Percentiles rank a stretch among this genome's conserved stretches.
These are phyloP conservation scores for Folsomia candida DNA, from an alignment of 2,888 invertebrate genomes.

Conservation along the genomic window DNA sequence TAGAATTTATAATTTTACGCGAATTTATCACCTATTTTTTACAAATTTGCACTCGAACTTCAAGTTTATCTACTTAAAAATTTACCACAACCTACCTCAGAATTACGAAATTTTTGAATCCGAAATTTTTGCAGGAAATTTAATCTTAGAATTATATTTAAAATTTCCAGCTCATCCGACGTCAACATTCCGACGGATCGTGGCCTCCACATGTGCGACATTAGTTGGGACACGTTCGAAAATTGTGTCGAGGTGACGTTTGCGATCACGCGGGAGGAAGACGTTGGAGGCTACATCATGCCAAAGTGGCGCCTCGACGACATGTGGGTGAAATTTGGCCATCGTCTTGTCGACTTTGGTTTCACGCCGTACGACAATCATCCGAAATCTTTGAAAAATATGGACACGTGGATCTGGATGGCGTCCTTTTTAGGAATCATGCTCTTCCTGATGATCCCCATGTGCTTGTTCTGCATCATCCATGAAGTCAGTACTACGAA, in stretches of 20 bases:
- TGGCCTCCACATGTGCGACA: constrained; percentile 35
- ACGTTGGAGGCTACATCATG: constrained; percentile 21
- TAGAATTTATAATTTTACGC: too few species aligned
- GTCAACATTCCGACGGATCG: constrained; percentile 29
- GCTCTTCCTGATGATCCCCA: constrained; percentile 14
- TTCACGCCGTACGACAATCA: constrained; percentile 33
- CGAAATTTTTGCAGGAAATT: too few species aligned
- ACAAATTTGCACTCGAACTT: too few species aligned
- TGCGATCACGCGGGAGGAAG: constrained; percentile 16
- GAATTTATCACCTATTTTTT: too few species aligned
- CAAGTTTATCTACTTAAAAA: too few species aligned
- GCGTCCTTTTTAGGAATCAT: constrained; percentile 29
- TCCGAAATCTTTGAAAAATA: not conserved
- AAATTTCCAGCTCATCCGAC: constrained; percentile 5
- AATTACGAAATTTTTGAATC: too few species aligned
- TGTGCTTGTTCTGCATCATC: constrained; percentile 21
- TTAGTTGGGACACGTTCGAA: constrained; percentile 20
- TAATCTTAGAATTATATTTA: too few species aligned
- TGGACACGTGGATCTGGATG: constrained; percentile 26
- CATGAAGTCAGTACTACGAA: not conserved
- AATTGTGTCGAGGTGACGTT: constrained; percentile 37
- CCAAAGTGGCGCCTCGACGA: constrained; percentile 12
- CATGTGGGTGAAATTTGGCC: constrained; percentile 27
- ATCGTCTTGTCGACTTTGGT: not conserved
- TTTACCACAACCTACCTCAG: too few species aligned